Evolutionary conservation across 2,113 vertebrate genomes (phyloP), one percentile per base, ranked within the genome.

Genomic region (Tautogolabrus adspersus): DNA sequence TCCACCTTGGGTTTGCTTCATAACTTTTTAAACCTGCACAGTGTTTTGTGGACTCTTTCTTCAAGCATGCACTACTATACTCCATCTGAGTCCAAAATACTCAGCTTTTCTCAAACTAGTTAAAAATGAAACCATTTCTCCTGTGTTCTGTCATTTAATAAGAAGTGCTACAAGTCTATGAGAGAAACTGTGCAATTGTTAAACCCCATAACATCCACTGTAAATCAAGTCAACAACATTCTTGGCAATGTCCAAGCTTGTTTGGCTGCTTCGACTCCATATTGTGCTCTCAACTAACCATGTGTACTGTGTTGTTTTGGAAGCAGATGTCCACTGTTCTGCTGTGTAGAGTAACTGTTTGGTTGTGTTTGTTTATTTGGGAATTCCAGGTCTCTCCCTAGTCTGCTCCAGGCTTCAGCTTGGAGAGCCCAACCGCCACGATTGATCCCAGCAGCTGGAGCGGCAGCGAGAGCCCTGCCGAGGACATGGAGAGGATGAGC

Each of bases 361-460:
- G 65, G 30, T 65, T 69, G 13, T 81, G 56, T 89, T 82, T 89
- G 58, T 89, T 77, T 87, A 26, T 89, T 80, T 92, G 90, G 94
- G 78, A 86, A 84, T 94, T 94, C 71, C 90, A 99, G 97, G 94
- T 97, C 94, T 94, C 96, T 92, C 95, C 94, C 93, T 95, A 94
- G 94, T 96, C 92, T 93, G 92, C 93, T 98, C 97, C 97, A 97
- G 93, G 97, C 98, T 94, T 95, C 87, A 95, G 97, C 98, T 98
- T 97, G 98, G 97, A 97, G 95, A 95, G 91, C 90, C 93, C 95
- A 94, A 91, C 96, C 94, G 94, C 94, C 96, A 97, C 93, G 93
- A 99, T 99, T 95, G 98, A 99, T 96, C 96, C 98, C 94, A 97
- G 97, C 95, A 99, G 96, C 94, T 99, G 98, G 98, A 99, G 98